Base-by-base conservation (phyloP, 2,113 vertebrate genomes). In the Microcebus murinus region DNA sequence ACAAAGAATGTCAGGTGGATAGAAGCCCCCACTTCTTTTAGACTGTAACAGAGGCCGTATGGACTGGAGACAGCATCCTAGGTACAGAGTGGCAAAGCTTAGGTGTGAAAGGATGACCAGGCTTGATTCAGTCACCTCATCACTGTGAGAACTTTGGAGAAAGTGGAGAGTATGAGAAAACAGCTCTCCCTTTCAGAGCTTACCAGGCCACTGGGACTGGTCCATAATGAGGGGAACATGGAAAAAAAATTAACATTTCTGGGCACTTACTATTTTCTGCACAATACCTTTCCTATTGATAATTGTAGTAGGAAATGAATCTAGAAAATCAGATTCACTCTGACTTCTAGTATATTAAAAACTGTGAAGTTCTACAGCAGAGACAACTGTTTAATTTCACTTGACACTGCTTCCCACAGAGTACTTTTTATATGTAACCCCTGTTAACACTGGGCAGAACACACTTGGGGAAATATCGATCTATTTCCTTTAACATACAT, bases 321-420 rank as follows among this genome's bases (percentile, higher is more conserved):
- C 65, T 79, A 67, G 34, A 4, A 91, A 80, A 79, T 87, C 25
- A 71, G 67, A 83, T 57, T 82, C 42, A 73, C 39, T 70, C 27
- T 65, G 45, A 87, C 23, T 76, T 73, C 76, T 39, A 82, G 15
- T 63, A 76, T 36, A 48, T 70, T 92, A 89, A 85, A 89, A 81
- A 87, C 27, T 82, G 17, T 31, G 15, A 91, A 96, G 10, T 77
- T 20, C 18, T 39, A 85, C 8, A 61, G 50, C 39, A 81, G 6
- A 65, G 11, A 82, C 57, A 86, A 77, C 31, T 39, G n/a, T 52
- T 81, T 63, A 84, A 81, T 89, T 94, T 96, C 52, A 81, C 17
- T 90, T 71, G 79, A 94, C 29, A 84, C 48, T 55, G 10, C 87
- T 95, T 83, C n/a, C 77, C 27, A 68, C 21, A 84, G 27, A 81